These are phyloP conservation scores for Caranx ignobilis DNA, from an alignment of 2,113 vertebrate genomes.

Conservation along the genomic window DNA sequence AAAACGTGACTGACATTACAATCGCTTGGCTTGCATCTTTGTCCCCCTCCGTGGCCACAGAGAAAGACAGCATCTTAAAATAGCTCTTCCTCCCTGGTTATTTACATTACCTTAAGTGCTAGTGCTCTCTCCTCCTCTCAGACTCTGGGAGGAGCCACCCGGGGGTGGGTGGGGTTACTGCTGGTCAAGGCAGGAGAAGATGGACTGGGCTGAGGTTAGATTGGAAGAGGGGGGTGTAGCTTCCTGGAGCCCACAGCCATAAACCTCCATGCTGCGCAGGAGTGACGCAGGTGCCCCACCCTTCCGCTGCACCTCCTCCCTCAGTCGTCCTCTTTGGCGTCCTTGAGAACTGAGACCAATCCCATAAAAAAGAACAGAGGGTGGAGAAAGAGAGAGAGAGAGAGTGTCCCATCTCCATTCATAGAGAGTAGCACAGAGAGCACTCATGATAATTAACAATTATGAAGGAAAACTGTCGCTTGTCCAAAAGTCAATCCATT, in stretches of 20 bases:
- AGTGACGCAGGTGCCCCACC: constrained; percentile 76
- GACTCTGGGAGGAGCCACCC: constrained; percentile 61
- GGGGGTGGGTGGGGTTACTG: constrained; percentile 48
- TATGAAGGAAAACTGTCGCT: constrained; percentile 71
- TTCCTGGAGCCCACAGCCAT: constrained; percentile 47
- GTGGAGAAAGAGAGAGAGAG: constrained; percentile 45
- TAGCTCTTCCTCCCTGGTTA: constrained; percentile 73
- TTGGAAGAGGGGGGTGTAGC: constrained; percentile 23
- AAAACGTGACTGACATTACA: constrained; percentile 81
- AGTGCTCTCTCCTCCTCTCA: constrained; percentile 62
- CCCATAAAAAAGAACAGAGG: constrained; percentile 74
- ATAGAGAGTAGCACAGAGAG: constrained; percentile 75
- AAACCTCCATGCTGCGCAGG: constrained; percentile 28
- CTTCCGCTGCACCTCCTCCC: constrained; percentile 47
- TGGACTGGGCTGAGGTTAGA: constrained; percentile 39
- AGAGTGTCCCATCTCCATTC: constrained; percentile 68
- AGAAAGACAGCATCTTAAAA: constrained; percentile 81
- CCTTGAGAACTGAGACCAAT: constrained; percentile 83
- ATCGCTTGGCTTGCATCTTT: constrained; percentile 77
- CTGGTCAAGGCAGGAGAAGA: constrained; percentile 37
- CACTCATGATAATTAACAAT: constrained; percentile 86
- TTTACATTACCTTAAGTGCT: constrained; percentile 85
- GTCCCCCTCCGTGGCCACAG: constrained; percentile 65
- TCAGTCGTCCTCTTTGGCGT: constrained; percentile 70
- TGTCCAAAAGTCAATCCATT: constrained; percentile 80